Evolutionary conservation across 2,113 vertebrate genomes (phyloP).

Genomic region (Paradisaea rubra): DNA sequence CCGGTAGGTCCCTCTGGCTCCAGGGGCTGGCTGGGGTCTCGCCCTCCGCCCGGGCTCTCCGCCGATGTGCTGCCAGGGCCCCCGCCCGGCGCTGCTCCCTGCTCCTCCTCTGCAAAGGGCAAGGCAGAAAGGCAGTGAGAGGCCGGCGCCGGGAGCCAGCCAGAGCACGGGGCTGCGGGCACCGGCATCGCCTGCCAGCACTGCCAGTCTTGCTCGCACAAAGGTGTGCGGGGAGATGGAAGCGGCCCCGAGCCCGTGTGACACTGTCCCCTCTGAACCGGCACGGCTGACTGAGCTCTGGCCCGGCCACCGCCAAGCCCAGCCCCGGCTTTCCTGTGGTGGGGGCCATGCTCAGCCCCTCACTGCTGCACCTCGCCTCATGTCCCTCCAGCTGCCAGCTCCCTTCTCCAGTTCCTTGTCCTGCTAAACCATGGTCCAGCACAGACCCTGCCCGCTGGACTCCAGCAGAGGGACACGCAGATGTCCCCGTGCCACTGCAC

Average conservation of each 20-base stretch:
- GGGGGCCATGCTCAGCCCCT: neutral
- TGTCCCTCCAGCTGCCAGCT: neutral
- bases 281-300: neutral
- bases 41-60: neutral
- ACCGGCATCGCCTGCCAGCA: neutral
- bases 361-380: neutral
- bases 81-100: neutral
- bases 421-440: rapidly evolving
- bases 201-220: neutral
- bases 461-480: rapidly evolving
- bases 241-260: neutral
- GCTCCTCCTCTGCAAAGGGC: slow-evolving; percentile 51
- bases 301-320: neutral
- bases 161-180: neutral
- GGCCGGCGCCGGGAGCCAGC: neutral
- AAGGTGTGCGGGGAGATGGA: neutral
- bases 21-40: neutral
- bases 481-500: neutral
- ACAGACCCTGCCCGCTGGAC: neutral
- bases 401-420: neutral
- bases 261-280: neutral
- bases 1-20: neutral
- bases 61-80: neutral
- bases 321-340: neutral
- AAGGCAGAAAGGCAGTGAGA: neutral